Percentiles rank a stretch among this genome's conserved stretches.
These are phyloP conservation scores for Orthosia cruda DNA, from an alignment of 2,888 invertebrate genomes.

Conservation along the genomic window DNA sequence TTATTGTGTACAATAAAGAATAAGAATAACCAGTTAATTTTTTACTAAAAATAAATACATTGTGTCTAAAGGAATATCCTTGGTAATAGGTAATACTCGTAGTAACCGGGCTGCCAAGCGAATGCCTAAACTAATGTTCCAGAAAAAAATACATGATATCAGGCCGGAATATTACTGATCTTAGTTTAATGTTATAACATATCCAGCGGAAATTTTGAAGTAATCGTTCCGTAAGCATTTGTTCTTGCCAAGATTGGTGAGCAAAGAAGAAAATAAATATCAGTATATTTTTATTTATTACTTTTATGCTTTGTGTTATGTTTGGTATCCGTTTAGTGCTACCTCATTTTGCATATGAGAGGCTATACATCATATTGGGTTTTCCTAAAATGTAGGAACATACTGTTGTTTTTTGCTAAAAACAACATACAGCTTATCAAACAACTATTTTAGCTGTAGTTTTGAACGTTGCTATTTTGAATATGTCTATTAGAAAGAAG, in stretches of 20 bases:
- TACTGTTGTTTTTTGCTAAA: background rate
- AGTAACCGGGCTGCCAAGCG: background rate
- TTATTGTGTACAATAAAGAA: too few relatives aligned
- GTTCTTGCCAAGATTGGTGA: constrained; percentile 34
- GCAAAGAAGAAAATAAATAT: constrained; percentile 28
- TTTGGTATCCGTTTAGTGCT: background rate
- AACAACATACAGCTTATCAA: background rate
- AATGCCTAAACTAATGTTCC: background rate
- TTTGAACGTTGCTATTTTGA: background rate
- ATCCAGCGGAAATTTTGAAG: constrained; percentile 23
- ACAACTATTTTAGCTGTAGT: background rate
- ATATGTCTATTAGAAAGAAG: background rate
- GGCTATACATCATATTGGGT: background rate
- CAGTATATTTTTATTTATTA: constrained; percentile 37
- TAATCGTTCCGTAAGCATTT: constrained; percentile 27
- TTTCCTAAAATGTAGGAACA: background rate
- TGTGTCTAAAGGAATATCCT: too few relatives aligned
- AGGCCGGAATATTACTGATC: constrained; percentile 9
- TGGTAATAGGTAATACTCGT: too few relatives aligned
- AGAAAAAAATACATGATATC: background rate
- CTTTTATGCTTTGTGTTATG: constrained; percentile 21
- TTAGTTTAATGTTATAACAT: constrained; percentile 12
- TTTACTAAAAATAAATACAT: background rate
- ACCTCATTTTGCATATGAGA: background rate
- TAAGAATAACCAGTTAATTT: too few relatives aligned